Conservation (phyloP, 2,113 vertebrate species). For the Mirounga angustirostris region DNA sequence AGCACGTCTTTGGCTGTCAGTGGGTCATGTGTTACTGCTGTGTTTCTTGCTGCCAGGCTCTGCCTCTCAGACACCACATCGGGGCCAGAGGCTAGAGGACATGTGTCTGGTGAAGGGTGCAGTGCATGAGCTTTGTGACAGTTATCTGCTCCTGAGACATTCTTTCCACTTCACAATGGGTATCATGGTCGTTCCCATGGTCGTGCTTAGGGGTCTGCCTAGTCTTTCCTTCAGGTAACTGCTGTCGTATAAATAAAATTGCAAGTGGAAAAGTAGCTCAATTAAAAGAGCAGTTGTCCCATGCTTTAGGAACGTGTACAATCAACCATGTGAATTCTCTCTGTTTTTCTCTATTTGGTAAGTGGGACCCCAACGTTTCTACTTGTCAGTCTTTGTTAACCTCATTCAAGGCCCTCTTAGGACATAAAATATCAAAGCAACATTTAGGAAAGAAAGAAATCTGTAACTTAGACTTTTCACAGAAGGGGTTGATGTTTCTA, state of each 20-base stretch:
- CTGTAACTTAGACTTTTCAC: not conserved
- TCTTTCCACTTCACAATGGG: not conserved
- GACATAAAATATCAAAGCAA: not conserved
- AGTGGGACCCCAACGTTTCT: not conserved
- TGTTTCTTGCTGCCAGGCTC: not conserved
- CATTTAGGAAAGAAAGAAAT: not conserved
- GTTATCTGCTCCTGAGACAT: not conserved
- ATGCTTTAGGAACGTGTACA: not conserved
- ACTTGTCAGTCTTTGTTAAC: not conserved
- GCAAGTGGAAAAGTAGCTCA: not conserved
- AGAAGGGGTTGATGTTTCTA: not conserved
- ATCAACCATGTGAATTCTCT: not conserved
- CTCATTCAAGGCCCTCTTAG: not conserved
- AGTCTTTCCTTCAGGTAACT: not conserved
- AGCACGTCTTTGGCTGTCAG: not conserved
- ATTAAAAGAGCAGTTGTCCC: not conserved
- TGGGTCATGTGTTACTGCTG: not conserved
- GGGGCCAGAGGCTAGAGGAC: not conserved
- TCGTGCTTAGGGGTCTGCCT: not conserved
- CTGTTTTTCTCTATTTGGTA: not conserved
- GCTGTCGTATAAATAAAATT: not conserved
- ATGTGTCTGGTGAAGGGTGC: not conserved
- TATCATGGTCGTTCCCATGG: not conserved
- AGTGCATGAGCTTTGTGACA: not conserved
- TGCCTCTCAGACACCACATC: not conserved